A percentile compares a stretch with the other conserved stretches of the same genome.
Conservation (phyloP, 1,140 invertebrate genomes). For the Marisa cornuarietis region DNA sequence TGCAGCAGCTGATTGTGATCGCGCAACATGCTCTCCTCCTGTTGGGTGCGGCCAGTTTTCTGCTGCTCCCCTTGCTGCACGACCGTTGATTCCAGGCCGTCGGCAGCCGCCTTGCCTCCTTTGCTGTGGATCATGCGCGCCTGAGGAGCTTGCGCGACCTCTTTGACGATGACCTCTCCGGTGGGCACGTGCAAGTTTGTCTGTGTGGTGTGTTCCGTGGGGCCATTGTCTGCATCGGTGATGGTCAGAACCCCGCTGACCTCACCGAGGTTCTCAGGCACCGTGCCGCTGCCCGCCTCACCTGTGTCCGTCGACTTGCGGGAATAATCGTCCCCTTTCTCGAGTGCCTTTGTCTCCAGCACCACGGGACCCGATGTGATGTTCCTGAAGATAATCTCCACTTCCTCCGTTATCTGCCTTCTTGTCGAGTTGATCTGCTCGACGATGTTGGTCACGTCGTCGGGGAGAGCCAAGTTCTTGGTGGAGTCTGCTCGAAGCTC, state of each 20-base stretch:
- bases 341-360: not conserved
- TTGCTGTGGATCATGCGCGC: slow-evolving; percentile 16
- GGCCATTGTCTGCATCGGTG: not conserved
- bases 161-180: slow-evolving; percentile 4
- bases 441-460: slow-evolving; percentile 6
- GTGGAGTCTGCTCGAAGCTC: not conserved
- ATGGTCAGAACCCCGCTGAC: slow-evolving; percentile 7
- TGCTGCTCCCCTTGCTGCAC: too few species aligned
- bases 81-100: too few species aligned
- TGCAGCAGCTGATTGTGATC: slow-evolving; percentile 4
- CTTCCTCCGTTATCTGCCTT: slow-evolving; percentile 5
- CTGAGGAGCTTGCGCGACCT: not conserved
- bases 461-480: not conserved
- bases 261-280: not conserved
- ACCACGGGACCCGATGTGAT: not conserved
- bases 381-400: not conserved
- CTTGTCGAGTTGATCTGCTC: slow-evolving; percentile 19
- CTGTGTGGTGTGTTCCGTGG: not conserved
- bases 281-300: slow-evolving; percentile 23
- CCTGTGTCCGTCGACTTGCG: slow-evolving; percentile 14
- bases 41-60: not conserved
- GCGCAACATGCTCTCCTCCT: slow-evolving; percentile 19
- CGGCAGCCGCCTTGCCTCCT: not conserved
- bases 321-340: too few species aligned
- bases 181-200: not conserved